Base-by-base conservation (phyloP, 2,888 invertebrate genomes). In the Aporophyla nigra region DNA sequence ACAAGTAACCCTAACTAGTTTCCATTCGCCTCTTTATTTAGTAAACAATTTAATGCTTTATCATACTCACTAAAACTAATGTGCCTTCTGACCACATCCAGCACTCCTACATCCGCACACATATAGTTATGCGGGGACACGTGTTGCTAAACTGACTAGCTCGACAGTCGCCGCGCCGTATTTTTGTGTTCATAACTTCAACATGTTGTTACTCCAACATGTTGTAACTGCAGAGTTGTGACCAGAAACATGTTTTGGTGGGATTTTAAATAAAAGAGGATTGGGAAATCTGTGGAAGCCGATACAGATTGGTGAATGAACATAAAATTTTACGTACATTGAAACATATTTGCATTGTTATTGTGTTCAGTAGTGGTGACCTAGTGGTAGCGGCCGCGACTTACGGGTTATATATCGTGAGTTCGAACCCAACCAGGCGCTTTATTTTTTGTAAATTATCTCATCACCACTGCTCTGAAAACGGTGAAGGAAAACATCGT, bases 81-180 rank as follows among this genome's bases (percentile, higher is more conserved):
- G 5, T 49, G 14, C 16, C 33, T 33, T 54, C n/a, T 9, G 5
- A 79, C 27, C 92, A 54, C 85, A 86, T 94, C 93, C 67, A 93
- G 90, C 54, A 10, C 0, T 6, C 46, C 2, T 86, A 89, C 5
- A 63, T 88, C 87, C 27, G 0, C 21, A 54, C 69, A 81, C 62
- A 74, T 84, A 85, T 88, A 86, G 87, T 90, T 90, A 90, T 90
- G 90, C 90, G 75, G 14, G 79, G 83, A 84, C 90, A 90, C 90
- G 90, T 86, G 83, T 85, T 69, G 62, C 71, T 77, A 73, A 78
- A 80, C 80, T 71, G 71, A 78, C 86, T 72, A 66, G 53, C 76
- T 75, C 82, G 71, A 71, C 74, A 78, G 78, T 84, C 76, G 77
- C 71, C 66, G 59, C 59, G 10, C 19, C 56, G 81, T 81, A 88